Evolutionary conservation across 2,888 invertebrate genomes (phyloP).

Genomic region (Drosophila eohydei): DNA sequence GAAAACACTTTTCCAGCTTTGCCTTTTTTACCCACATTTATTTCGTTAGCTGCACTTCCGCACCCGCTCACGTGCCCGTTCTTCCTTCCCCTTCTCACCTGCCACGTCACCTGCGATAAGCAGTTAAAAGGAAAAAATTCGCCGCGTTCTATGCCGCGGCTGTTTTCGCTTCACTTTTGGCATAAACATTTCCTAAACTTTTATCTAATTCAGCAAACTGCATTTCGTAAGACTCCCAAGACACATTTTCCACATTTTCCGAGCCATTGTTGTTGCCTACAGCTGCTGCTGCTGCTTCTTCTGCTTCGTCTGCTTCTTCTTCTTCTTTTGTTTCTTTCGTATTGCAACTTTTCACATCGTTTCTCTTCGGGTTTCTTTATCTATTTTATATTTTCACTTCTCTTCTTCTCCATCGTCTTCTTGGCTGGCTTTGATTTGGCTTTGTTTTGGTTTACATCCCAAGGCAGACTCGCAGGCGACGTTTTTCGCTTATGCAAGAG

Average conservation of each 20-base stretch:
- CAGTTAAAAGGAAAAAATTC: conserved; percentile 31
- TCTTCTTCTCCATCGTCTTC: conserved; percentile 15
- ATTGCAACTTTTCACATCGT: conserved; percentile 78
- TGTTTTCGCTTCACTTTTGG: conserved; percentile 51
- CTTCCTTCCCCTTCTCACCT: background rate
- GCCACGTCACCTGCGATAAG: conserved; percentile 32
- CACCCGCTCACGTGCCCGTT: conserved; percentile 9
- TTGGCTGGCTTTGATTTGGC: conserved; percentile 51
- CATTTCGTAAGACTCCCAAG: conserved; percentile 26
- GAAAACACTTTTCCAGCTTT: conserved; percentile 60
- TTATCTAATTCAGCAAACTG: conserved; percentile 79
- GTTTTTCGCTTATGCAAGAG: conserved; percentile 47
- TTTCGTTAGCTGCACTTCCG: conserved; percentile 73
- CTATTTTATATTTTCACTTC: conserved; percentile 21
- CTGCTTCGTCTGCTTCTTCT: conserved; percentile 42
- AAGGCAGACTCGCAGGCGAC: conserved; percentile 57
- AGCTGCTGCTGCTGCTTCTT: conserved; percentile 40
- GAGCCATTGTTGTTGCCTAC: conserved; percentile 61
- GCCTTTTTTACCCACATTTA: conserved; percentile 77
- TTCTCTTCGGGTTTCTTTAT: conserved; percentile 42
- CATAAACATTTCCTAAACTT: conserved; percentile 79
- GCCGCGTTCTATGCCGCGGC: conserved; percentile 8
- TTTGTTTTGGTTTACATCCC: conserved; percentile 34
- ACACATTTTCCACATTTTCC: conserved; percentile 77
- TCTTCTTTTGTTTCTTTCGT: conserved; percentile 64